Conservation (phyloP, 2,113 vertebrate genomes). For the Nipponia nippon region DNA sequence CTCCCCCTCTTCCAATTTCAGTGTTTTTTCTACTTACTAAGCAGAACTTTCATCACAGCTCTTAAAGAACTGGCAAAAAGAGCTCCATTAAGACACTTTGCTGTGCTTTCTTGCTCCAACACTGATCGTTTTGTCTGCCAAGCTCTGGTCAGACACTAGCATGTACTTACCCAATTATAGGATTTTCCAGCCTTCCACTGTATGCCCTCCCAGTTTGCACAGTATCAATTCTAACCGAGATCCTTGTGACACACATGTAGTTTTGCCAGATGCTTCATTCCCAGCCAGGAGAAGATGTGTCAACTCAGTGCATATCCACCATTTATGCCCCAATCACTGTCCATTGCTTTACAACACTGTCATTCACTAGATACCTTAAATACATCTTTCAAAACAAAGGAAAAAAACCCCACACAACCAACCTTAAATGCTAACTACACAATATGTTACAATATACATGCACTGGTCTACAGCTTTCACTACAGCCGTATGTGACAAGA, state of each 20-base stretch:
- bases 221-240: background rate
- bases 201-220: background rate
- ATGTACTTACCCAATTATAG: background rate
- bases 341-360: background rate
- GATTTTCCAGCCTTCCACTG: background rate
- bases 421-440: background rate
- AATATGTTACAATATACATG: background rate
- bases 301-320: background rate
- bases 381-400: background rate
- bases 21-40: background rate
- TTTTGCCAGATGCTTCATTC: background rate
- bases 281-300: background rate
- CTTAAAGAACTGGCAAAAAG: background rate
- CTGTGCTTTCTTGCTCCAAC: background rate
- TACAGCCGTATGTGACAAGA: background rate
- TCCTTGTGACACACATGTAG: background rate
- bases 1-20: background rate
- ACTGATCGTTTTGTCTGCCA: background rate
- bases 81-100: background rate
- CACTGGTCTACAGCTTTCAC: background rate
- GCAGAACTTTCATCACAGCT: background rate
- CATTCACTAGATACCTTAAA: background rate
- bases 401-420: background rate
- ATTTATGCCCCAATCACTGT: background rate
- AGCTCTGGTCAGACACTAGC: background rate